phyloP scores from a whole-genome alignment of 1,140 invertebrate genomes.

The Popillia japonica region DNA sequence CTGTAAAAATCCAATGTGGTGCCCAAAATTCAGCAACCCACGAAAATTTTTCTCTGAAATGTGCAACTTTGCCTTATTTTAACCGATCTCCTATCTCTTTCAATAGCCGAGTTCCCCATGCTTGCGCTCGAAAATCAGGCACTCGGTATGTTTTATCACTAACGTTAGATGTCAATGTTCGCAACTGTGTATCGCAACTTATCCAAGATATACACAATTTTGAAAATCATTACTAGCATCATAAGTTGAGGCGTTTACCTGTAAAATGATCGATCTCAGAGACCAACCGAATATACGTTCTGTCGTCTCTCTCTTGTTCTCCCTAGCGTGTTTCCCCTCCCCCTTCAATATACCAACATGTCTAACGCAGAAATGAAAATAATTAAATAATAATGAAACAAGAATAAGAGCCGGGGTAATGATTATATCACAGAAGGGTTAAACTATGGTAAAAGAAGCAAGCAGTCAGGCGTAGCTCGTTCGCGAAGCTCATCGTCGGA shows the following conservation, averaged over 20 bases:
- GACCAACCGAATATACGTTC: too few relatives aligned
- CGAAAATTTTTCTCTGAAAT: too few relatives aligned
- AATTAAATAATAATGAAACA: conserved; percentile 63
- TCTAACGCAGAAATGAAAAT: conserved; percentile 62
- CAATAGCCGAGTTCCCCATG: too few relatives aligned
- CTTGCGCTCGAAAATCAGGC: too few relatives aligned
- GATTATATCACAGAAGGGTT: conserved; percentile 62
- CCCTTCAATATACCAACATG: conserved; percentile 47
- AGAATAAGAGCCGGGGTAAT: conserved; percentile 58
- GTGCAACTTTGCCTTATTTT: too few relatives aligned
- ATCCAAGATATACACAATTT: not conserved
- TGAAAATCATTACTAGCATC: conserved; percentile 25
- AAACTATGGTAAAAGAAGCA: conserved; percentile 53
- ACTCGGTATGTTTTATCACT: too few relatives aligned
- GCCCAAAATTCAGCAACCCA: too few relatives aligned
- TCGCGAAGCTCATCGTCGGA: conserved; percentile 3
- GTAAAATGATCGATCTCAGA: conserved; percentile 33
- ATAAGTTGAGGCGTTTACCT: conserved; percentile 16
- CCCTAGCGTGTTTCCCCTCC: not conserved
- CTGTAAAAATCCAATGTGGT: too few relatives aligned
- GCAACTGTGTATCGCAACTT: too few relatives aligned
- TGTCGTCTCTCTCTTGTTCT: too few relatives aligned
- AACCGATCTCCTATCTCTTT: too few relatives aligned
- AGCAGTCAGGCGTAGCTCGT: conserved; percentile 25
- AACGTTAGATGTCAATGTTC: too few relatives aligned